Evolutionary conservation across 2,797 vertebrate species (phyloP).

Genomic region (Holocentrus rufus): DNA sequence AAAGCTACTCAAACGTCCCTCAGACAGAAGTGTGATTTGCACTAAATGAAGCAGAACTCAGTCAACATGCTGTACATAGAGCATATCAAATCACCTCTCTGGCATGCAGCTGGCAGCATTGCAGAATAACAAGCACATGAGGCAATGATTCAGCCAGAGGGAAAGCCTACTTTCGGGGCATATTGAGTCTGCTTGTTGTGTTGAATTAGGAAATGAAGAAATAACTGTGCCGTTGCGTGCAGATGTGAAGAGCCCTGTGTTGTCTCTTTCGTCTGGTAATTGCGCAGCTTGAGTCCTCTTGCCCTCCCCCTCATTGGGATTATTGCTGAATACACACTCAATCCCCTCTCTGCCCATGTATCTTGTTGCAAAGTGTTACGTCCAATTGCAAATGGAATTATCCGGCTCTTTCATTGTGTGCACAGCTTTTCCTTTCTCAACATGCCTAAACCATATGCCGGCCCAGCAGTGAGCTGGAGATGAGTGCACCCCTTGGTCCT

Average conservation of each 20-base stretch:
- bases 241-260: conserved; percentile 68
- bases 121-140: conserved; percentile 59
- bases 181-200: conserved; percentile 50
- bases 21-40: conserved; percentile 44
- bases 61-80: conserved; percentile 31
- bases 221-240: conserved; percentile 62
- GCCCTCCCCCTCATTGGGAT: conserved; percentile 58
- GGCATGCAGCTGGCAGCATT: conserved; percentile 49
- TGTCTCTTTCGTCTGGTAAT: conserved; percentile 70
- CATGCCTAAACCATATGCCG: conserved; percentile 73
- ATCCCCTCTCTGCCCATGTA: conserved; percentile 53
- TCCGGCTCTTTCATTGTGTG: conserved; percentile 63
- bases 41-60: conserved; percentile 49
- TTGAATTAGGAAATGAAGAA: conserved; percentile 70
- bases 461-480: conserved; percentile 58
- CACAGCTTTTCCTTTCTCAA: conserved; percentile 67
- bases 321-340: conserved; percentile 69
- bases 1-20: conserved; percentile 14
- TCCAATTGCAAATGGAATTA: conserved; percentile 77
- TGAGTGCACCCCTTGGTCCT: conserved; percentile 58
- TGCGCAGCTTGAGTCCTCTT: conserved; percentile 73
- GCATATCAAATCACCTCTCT: conserved; percentile 36
- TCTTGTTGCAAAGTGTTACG: conserved; percentile 68
- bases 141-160: conserved; percentile 62
- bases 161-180: conserved; percentile 57